Percentiles rank a stretch among this genome's conserved stretches.
Evolutionary conservation across 1,140 invertebrate genomes (phyloP).

Genomic region (Lepidurus packardi): DNA sequence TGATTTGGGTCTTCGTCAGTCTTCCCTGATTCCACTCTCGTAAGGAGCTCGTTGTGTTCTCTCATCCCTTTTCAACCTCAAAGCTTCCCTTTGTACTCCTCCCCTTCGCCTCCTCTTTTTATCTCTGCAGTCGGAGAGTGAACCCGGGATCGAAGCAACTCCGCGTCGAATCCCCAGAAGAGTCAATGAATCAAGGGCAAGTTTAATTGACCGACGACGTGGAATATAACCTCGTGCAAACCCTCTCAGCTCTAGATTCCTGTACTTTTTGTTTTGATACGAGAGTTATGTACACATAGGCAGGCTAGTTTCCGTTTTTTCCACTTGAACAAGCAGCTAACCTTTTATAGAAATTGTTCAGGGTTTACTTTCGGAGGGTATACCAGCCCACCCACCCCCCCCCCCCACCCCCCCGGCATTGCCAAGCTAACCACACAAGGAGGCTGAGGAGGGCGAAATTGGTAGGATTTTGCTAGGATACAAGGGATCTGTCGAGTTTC

Average conservation of each 20-base stretch:
- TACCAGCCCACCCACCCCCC: background rate
- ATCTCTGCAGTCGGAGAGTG: background rate
- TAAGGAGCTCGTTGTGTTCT: background rate
- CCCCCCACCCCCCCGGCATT: too few species aligned
- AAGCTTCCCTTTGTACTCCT: background rate
- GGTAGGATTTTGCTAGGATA: background rate
- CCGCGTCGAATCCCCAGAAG: background rate
- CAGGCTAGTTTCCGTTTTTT: background rate
- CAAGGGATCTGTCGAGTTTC: background rate
- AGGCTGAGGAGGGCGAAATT: background rate
- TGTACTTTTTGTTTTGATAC: background rate
- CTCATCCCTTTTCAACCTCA: too few species aligned
- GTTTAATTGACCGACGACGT: conserved; percentile 21
- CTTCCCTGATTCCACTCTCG: background rate
- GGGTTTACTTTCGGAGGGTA: background rate
- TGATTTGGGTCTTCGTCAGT: conserved; percentile 17
- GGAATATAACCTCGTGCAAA: background rate
- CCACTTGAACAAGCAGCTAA: background rate
- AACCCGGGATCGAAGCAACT: background rate
- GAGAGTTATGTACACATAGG: background rate
- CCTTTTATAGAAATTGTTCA: conserved; percentile 7
- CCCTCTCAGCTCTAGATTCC: background rate
- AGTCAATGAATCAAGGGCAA: conserved; percentile 21
- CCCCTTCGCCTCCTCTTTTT: background rate
- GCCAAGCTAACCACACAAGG: background rate